Base-by-base conservation (phyloP, 1,140 invertebrate genomes). In the Lordiphosa clarofinis region DNA sequence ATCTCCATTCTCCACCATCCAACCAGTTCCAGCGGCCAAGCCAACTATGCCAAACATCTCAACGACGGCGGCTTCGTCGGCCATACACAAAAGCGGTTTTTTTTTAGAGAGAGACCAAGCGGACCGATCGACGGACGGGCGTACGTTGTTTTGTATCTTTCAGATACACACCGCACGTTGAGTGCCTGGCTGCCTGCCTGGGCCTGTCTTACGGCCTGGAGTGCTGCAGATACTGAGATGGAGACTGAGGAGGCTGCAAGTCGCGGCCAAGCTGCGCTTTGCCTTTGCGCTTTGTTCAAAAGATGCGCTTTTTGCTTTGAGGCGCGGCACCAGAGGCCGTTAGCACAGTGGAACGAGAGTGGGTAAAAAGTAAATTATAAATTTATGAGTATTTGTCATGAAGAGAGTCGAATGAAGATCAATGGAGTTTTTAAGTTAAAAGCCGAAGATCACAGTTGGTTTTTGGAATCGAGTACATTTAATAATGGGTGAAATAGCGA, bases 271-370 rank as follows among this genome's bases (percentile, higher is more conserved):
- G 78, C 73, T 19, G 19, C 19, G 19, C 19, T 19, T 19, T 19
- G 19, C 19, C 19, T 19, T 19, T 69, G 73, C 73, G 78, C 43
- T 64, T 64, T 67, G 73, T 78, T 82, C 76, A 82, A 82, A 82
- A 82, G 76, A 82, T 82, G 76, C 76, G 76, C 78, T 84, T 82
- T 82, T 78, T 58, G 78, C 76, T 84, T 82, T 73, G 73, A 81
- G 67, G 66, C 66, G 57, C 76, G 78, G 58, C 72, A 60, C 46
- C 42, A 62, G 47, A 66, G 66, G 50, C 76, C 66, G 50, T 64
- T 28, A 12, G 40, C 56, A 82, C 78, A 73, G 76, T 82, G 78
- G 42, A 15, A 38, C 62, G 42, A 59, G 36, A 37, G 28, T 40
- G 13, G 24, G 7, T 19, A 3, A 19, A 19, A 19, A 19, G 19